phyloP scores from a whole-genome alignment of 2,113 vertebrate genomes.

The Picathartes gymnocephalus region DNA sequence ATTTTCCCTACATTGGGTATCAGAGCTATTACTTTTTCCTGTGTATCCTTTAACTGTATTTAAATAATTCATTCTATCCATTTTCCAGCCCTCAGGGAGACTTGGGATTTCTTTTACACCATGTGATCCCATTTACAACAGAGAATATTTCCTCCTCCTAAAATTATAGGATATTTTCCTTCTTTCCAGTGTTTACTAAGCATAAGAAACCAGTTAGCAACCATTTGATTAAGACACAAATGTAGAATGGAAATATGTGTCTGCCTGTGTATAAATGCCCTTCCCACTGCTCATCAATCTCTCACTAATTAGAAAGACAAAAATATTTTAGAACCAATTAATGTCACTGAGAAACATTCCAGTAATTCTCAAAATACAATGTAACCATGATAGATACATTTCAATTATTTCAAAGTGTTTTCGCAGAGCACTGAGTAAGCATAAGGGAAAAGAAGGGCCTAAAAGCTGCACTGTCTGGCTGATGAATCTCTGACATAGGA shows the following conservation, averaged over 20 bases:
- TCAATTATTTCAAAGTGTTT: slow-evolving; percentile 48
- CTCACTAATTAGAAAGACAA: slow-evolving; percentile 52
- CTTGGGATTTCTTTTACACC: not conserved
- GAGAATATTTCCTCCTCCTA: not conserved
- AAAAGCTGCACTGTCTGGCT: not conserved
- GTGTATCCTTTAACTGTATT: slow-evolving; percentile 44
- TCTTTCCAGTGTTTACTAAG: not conserved
- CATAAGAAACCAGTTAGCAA: slow-evolving; percentile 1
- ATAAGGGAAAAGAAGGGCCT: not conserved
- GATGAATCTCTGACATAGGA: not conserved
- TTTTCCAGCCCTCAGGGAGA: not conserved
- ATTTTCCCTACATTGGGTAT: slow-evolving; percentile 4
- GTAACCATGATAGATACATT: slow-evolving; percentile 34
- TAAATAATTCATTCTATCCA: slow-evolving; percentile 65
- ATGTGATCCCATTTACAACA: not conserved
- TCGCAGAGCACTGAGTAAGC: slow-evolving; percentile 7
- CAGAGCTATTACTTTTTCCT: slow-evolving; percentile 47
- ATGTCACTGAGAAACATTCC: slow-evolving; percentile 41
- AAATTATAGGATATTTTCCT: not conserved
- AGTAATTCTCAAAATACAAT: slow-evolving; percentile 42
- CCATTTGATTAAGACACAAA: slow-evolving; percentile 31
- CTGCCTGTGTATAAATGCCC: slow-evolving; percentile 32
- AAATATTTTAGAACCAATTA: slow-evolving; percentile 55
- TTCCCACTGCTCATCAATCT: slow-evolving; percentile 37
- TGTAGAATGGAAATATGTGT: not conserved